phyloP scores from a whole-genome alignment of 1,140 invertebrate genomes.

The Heterodera schachtii region DNA sequence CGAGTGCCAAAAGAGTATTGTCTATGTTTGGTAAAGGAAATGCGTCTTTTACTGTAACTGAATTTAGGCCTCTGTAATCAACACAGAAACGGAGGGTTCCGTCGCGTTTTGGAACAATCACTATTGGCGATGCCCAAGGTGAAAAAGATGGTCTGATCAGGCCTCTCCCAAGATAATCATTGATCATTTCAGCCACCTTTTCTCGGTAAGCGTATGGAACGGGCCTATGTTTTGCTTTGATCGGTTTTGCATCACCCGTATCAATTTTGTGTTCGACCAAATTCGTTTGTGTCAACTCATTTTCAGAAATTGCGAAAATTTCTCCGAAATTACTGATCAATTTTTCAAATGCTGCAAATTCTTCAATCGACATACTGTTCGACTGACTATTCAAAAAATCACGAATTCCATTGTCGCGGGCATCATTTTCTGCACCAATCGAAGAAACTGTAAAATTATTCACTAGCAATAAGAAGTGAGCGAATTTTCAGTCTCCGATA shows the following conservation, averaged over 20 bases:
- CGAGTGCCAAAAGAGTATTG: too few species aligned
- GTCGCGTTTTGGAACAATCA: conserved; percentile 70
- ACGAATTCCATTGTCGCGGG: background rate
- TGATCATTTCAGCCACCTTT: conserved; percentile 3
- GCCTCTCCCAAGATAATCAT: conserved; percentile 1
- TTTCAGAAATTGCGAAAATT: conserved; percentile 7
- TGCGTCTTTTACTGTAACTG: conserved; percentile 66
- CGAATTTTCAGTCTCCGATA: too few species aligned
- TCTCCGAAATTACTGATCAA: background rate
- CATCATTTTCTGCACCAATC: too few species aligned
- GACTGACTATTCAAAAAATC: too few species aligned
- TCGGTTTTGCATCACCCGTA: background rate
- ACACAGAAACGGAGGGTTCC: conserved; percentile 66
- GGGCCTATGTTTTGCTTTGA: background rate
- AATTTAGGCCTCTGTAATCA: conserved; percentile 69
- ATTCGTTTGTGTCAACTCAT: conserved; percentile 1
- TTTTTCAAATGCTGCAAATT: background rate
- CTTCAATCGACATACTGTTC: background rate
- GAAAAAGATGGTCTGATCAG: conserved; percentile 48
- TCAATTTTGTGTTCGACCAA: background rate
- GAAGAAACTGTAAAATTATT: too few species aligned
- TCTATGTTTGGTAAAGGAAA: conserved; percentile 67
- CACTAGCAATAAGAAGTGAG: too few species aligned
- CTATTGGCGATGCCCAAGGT: conserved; percentile 68
- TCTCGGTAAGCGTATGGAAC: conserved; percentile 15